Evolutionary conservation across 2,113 vertebrate genomes (phyloP), one percentile per base, ranked within the genome.

Genomic region (Coracopsis vasa): DNA sequence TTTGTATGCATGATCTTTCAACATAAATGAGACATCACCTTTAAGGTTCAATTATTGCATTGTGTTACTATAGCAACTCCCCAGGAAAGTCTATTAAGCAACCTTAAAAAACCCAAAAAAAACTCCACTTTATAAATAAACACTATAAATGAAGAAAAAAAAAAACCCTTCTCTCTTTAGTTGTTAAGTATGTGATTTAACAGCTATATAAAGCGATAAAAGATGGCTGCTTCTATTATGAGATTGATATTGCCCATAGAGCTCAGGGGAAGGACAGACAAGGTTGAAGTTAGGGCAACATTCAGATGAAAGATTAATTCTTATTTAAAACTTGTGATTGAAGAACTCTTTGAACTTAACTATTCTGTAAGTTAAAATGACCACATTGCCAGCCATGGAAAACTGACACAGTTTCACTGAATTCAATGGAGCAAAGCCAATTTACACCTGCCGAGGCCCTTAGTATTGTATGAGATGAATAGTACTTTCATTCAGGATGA

Each of bases 11-110:
- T 82, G 88, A 71, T 77, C 39, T 95, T 91, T 88, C 61, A 74
- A 44, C 51, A 74, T 45, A 86, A 85, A 91, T 67, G 67, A 93
- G 47, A 81, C 2, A 6, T 65, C 56, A 86, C 33, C 53, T 92
- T 96, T 90, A 81, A 93, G 29, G 54, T 88, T 93, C 72, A 78
- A 69, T 88, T 91, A 85, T 58, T 91, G 31, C 14, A 48, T 16
- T 28, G 21, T 61, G 92, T 96, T 95, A 78, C 94, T 88, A 94
- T 88, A 88, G 84, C 64, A 96, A 95, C 87, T 81, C 29, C 11
- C 35, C 56, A 24, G 12, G 71, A 83, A 90, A 67, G 28, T 62
- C 70, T 78, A 47, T 91, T 90, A 80, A 88, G 20, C 21, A 91
- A 56, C 9, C 15, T 80, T 94, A 60, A 79, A 70, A n/a, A 84